These are phyloP conservation scores for Cinclus mexicanus DNA, from an alignment of 2,113 vertebrate species.

Conservation along the genomic window DNA sequence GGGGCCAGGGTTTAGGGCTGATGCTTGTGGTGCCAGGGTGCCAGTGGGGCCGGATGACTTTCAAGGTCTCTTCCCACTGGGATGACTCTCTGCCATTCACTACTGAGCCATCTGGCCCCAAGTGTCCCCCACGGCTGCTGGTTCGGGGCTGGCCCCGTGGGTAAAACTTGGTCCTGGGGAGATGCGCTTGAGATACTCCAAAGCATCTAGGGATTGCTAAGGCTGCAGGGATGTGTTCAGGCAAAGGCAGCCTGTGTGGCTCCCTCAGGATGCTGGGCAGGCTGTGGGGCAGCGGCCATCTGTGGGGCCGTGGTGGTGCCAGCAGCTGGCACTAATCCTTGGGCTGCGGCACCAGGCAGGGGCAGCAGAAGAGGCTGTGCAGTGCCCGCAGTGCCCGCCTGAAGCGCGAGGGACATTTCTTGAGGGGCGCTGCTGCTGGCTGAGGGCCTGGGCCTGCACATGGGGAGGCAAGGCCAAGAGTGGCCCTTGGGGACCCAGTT, in stretches of 20 bases:
- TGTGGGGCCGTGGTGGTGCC: accelerated
- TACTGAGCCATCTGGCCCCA: no score
- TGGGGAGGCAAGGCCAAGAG: neutral
- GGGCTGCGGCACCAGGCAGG: neutral
- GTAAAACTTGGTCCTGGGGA: no score
- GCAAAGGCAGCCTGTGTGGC: neutral
- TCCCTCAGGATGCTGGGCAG: neutral
- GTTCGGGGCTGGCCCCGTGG: no score
- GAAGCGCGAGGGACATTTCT: no score
- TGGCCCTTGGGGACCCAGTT: neutral
- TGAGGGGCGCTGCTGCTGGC: neutral
- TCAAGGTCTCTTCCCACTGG: no score
- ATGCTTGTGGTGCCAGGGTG: no score
- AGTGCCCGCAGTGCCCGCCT: neutral
- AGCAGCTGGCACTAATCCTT: neutral
- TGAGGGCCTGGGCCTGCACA: no score
- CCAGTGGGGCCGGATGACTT: no score
- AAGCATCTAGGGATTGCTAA: neutral
- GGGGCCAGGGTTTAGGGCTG: no score
- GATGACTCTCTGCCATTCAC: no score
- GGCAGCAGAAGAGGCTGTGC: neutral
- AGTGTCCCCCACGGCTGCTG: no score
- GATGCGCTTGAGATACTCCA: no score
- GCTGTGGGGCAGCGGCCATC: accelerated
- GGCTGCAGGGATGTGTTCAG: neutral